A percentile compares a stretch with the other conserved stretches of the same genome.
These are phyloP conservation scores for Ammospiza maritima DNA, from an alignment of 2,797 vertebrate species.

Conservation along the genomic window DNA sequence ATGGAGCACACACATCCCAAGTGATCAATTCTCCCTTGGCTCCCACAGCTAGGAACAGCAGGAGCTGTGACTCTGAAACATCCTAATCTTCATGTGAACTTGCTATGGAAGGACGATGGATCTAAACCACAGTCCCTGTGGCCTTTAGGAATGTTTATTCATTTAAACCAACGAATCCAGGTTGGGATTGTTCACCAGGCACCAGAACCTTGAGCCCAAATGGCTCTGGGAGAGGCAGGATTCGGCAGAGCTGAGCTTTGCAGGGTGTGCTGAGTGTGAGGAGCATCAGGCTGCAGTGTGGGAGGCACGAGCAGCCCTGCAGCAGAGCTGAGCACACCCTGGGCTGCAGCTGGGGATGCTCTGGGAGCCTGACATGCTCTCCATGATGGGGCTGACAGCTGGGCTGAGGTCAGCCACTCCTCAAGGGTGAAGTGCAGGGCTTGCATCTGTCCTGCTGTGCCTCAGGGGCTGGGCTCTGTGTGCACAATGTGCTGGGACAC, in stretches of 20 bases:
- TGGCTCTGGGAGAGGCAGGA: not conserved
- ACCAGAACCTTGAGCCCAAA: not conserved
- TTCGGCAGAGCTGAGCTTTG: not conserved
- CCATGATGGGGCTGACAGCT: not conserved
- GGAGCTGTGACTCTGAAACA: not conserved
- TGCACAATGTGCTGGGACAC: not conserved
- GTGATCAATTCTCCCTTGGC: not conserved
- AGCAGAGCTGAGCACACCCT: not conserved
- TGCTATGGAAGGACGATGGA: not conserved
- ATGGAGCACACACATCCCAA: not conserved
- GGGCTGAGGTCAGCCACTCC: not conserved
- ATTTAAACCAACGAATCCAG: not conserved
- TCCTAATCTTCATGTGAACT: not conserved
- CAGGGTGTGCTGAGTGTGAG: not conserved
- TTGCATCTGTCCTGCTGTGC: fast-evolving
- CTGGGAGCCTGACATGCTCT: fast-evolving
- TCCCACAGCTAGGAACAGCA: not conserved
- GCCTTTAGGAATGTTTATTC: not conserved
- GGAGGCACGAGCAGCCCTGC: not conserved
- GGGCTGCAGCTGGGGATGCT: not conserved
- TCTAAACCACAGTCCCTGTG: not conserved
- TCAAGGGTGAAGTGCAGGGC: not conserved
- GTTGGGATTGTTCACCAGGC: not conserved
- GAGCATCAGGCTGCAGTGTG: not conserved
- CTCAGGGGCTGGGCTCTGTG: fast-evolving